A percentile compares a stretch with the other conserved stretches of the same genome.
Evolutionary conservation across 2,797 vertebrate genomes (phyloP).

Genomic region (Balearica regulorum): DNA sequence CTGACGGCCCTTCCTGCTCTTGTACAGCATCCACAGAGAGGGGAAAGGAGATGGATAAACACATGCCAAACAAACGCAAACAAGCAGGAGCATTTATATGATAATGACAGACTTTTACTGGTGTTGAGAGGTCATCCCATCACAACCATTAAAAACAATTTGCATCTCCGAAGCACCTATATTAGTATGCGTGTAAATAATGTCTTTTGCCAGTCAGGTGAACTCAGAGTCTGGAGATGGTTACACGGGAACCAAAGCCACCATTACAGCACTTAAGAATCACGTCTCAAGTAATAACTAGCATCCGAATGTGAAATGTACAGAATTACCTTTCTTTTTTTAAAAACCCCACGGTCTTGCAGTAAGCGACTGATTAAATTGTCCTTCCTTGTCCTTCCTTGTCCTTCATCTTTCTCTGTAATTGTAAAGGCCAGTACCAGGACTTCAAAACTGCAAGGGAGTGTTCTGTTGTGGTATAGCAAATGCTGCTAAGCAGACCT

Average conservation of each 20-base stretch:
- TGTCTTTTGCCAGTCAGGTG: not conserved
- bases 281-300: not conserved
- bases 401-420: not conserved
- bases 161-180: constrained; percentile 54
- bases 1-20: not conserved
- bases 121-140: constrained; percentile 54
- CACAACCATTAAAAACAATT: constrained; percentile 41
- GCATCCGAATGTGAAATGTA: not conserved
- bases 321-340: not conserved
- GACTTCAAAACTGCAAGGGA: not conserved
- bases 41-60: not conserved
- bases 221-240: constrained; percentile 14
- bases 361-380: constrained; percentile 26
- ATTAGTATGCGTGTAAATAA: constrained; percentile 22
- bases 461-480: not conserved
- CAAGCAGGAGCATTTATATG: constrained; percentile 22
- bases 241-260: not conserved
- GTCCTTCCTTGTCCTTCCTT: not conserved
- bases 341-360: not conserved
- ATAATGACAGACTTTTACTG: constrained; percentile 59
- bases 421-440: not conserved
- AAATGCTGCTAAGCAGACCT: not conserved
- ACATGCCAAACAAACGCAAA: not conserved
- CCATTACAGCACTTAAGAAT: not conserved
- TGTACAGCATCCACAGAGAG: not conserved